Conservation (phyloP, 2,113 vertebrate genomes). For the Nicator chloris region DNA sequence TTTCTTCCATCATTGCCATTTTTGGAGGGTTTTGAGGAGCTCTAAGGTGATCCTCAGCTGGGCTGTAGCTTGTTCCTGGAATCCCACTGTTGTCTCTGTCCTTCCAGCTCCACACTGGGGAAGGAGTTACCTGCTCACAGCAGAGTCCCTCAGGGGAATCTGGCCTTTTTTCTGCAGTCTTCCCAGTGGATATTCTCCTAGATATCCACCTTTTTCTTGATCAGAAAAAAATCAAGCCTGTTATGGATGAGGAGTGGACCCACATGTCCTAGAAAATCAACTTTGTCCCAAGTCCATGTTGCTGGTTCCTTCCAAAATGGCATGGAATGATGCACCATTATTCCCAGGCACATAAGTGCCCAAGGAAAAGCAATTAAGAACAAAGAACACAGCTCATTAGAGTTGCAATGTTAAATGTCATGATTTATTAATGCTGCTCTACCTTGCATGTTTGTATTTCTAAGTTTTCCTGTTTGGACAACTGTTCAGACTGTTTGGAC, state of each 20-base stretch:
- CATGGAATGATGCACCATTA: not conserved
- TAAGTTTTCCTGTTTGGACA: slow-evolving; percentile 54
- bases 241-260: not conserved
- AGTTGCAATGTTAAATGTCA: not conserved
- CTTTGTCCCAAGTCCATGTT: not conserved
- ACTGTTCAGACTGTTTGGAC: slow-evolving; percentile 33
- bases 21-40: not conserved
- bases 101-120: not conserved
- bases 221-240: not conserved
- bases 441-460: slow-evolving; percentile 8
- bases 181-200: not conserved
- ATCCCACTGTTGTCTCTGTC: not conserved
- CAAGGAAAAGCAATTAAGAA: not conserved
- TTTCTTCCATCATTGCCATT: not conserved
- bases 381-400: not conserved
- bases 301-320: not conserved
- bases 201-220: not conserved
- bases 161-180: not conserved
- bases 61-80: not conserved
- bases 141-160: not conserved
- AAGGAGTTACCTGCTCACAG: not conserved
- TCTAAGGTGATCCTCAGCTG: not conserved
- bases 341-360: accelerated
- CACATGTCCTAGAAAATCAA: not conserved
- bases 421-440: not conserved